Evolutionary conservation across 2,888 invertebrate species (phyloP), one percentile per base, ranked within the genome.

Genomic region (Pterobdella sp.): DNA sequence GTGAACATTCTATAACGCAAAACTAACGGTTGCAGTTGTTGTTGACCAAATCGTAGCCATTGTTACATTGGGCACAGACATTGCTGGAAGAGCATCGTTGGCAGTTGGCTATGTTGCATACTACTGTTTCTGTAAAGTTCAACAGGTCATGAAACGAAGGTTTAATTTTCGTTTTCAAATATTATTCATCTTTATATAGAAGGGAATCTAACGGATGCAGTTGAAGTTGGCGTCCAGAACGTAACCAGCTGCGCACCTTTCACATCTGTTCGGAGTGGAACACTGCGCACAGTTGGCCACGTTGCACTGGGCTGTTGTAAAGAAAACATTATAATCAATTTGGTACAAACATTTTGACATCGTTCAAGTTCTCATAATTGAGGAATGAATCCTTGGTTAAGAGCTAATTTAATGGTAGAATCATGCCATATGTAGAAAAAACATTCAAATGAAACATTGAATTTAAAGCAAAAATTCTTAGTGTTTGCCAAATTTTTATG

Each of bases 271-370:
- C 4, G 71, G 71, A 71, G 71, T 56, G 2, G 34, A 18, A 29
- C 71, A 71, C 22, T 34, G 32, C 63, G 26, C 34, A 34, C 71
- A 71, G 63, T 71, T 71, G 18, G 60, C 56, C 26, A 71, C 71
- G 63, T 63, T 71, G 71, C 71, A 71, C 37, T 63, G 71, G 2
- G 26, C 71, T 71, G 66, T 32, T n/a, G n/a, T n/a, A n/a, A n/a
- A n/a, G n/a, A n/a, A n/a, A n/a, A n/a, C n/a, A n/a, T n/a, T n/a
- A n/a, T n/a, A n/a, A n/a, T n/a, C n/a, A n/a, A n/a, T n/a, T n/a
- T n/a, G n/a, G n/a, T n/a, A n/a, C n/a, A n/a, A n/a, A n/a, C n/a
- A n/a, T n/a, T n/a, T n/a, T n/a, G n/a, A n/a, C n/a, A n/a, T n/a
- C n/a, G n/a, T n/a, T n/a, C n/a, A n/a, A n/a, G n/a, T n/a, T n/a